Conservation (phyloP, 2,797 vertebrate genomes). For the Harpagifer antarcticus region DNA sequence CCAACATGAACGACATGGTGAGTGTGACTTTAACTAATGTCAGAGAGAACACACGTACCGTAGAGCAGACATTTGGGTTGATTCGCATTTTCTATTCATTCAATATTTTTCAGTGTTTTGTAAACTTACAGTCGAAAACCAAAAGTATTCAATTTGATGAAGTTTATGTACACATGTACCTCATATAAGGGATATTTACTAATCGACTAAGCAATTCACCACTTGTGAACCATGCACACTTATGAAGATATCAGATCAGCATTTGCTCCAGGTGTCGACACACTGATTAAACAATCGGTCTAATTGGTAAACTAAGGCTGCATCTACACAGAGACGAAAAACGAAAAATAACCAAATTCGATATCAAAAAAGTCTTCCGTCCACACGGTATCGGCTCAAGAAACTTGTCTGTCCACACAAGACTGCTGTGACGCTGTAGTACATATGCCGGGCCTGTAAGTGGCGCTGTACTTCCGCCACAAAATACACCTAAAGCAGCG, state of each 20-base stretch:
- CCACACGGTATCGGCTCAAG: too few species aligned
- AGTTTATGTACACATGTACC: not conserved
- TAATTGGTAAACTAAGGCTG: not conserved
- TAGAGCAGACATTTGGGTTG: not conserved
- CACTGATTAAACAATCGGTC: not conserved
- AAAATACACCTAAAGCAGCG: too few species aligned
- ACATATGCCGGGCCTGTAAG: too few species aligned
- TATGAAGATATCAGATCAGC: not conserved
- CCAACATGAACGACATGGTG: slow-evolving; percentile 97
- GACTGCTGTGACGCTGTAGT: too few species aligned
- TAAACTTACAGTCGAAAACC: not conserved
- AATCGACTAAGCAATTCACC: not conserved
- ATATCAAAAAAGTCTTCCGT: too few species aligned
- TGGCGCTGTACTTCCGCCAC: too few species aligned
- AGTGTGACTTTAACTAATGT: slow-evolving; percentile 30
- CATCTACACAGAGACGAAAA: too few species aligned
- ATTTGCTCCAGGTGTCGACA: not conserved
- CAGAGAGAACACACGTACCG: not conserved
- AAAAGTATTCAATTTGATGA: not conserved
- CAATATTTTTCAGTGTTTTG: not conserved
- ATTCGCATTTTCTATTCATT: too few species aligned
- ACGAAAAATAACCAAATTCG: too few species aligned
- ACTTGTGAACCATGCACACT: not conserved
- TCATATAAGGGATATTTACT: not conserved
- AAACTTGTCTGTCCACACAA: too few species aligned